Percentiles rank a stretch among this genome's conserved stretches.
These are phyloP conservation scores for Venturia canescens DNA, from an alignment of 1,140 invertebrate species.

Conservation along the genomic window DNA sequence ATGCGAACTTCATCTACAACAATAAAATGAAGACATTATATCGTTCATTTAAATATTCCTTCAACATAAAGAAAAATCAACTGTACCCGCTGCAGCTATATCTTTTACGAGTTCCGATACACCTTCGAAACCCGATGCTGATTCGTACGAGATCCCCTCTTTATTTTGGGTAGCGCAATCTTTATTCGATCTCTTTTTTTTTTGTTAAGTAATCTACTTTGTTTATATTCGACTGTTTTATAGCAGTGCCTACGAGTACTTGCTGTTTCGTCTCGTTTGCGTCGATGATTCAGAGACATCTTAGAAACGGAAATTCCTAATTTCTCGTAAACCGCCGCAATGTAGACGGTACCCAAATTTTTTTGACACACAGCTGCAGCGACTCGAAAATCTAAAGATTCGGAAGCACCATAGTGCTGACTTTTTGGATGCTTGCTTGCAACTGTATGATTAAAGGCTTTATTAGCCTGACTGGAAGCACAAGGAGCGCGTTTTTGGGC, in stretches of 20 bases:
- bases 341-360: constrained; percentile 31
- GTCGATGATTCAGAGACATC: constrained; percentile 6
- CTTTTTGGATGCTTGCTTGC: constrained; percentile 50
- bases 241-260: not conserved
- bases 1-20: not conserved
- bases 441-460: constrained; percentile 47
- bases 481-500: constrained; percentile 44
- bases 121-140: constrained; percentile 20
- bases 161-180: not conserved
- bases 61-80: too few relatives aligned
- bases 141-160: constrained; percentile 15
- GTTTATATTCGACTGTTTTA: constrained; percentile 25
- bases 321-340: constrained; percentile 14
- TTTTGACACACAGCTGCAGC: constrained; percentile 22
- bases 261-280: constrained; percentile 27
- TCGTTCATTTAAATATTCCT: too few relatives aligned
- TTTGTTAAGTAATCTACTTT: constrained; percentile 29
- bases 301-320: not conserved
- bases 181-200: constrained; percentile 38
- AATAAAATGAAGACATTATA: too few relatives aligned
- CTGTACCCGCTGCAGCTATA: not conserved
- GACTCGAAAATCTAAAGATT: constrained; percentile 42
- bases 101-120: constrained; percentile 3
- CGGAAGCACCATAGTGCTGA: constrained; percentile 42
- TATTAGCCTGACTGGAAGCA: constrained; percentile 51